Base-by-base conservation (phyloP, 2,888 invertebrate species). In the Trissonchulus sp. region DNA sequence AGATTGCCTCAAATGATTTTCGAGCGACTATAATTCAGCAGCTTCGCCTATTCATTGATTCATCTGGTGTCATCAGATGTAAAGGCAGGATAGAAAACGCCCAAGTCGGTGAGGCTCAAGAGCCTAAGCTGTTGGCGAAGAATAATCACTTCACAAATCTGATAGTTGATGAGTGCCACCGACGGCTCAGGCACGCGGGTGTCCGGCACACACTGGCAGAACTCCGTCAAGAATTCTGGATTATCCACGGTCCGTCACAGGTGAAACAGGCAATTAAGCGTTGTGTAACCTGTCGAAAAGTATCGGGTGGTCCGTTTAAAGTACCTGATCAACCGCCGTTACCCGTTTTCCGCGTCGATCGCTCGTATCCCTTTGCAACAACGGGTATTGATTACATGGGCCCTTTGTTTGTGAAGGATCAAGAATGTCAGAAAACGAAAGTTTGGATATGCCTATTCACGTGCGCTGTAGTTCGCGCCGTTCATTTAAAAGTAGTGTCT, bases 381-480 rank as follows among this genome's bases (percentile, higher is more conserved):
- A 77, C 77, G 0, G 85, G 83, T 2, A 77, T 85, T 0, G 85
- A 85, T 77, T 79, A 85, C 60, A 80, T 82, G 1, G 86, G 86
- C 0, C 85, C 86, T 0, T 68, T 86, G 23, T 77, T 73, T 35
- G 75, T 84, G 15, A 80, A 77, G 74, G 78, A 75, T 30, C 76
- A 79, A 18, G n/a, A n/a, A n/a, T 35, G 76, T 23, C 82, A 83
- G 69, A 80, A 78, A 2, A 23, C 38, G 15, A 80, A 80, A 63
- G 35, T 65, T 0, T 85, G 82, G 81, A 79, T 85, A n/a, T 78
- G 79, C 18, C 60, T 86, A 2, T 83, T 82, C 75, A 85, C 85
- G 0, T 86, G 85, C 79, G 83, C 85, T 0, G 79, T 84, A 0
- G 85, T 83, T 48, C 77, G 84, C 18, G 80, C 82, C 0, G 78